Percentiles rank a stretch among this genome's conserved stretches.
Evolutionary conservation across 2,113 vertebrate genomes (phyloP).

Genomic region (Cygnus buccinator): DNA sequence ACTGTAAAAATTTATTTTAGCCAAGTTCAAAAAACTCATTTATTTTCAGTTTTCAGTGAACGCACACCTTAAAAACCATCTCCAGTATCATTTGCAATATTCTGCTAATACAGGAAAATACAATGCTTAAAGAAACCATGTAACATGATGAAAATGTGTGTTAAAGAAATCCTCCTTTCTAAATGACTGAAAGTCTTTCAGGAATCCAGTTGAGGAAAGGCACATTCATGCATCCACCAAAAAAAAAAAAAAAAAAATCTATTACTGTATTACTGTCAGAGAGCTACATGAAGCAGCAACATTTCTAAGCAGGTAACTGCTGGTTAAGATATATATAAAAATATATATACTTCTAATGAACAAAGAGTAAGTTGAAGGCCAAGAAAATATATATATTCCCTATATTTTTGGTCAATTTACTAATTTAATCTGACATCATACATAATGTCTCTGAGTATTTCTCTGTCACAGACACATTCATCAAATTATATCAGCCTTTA

Average conservation of each 20-base stretch:
- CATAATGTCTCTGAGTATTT: conserved; percentile 1
- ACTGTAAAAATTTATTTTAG: background rate
- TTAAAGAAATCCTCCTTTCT: background rate
- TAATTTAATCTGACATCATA: background rate
- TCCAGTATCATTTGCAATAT: background rate
- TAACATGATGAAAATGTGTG: background rate
- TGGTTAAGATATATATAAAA: background rate
- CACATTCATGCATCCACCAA: background rate
- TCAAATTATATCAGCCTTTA: background rate
- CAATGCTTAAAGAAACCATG: background rate
- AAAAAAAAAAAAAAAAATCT: background rate
- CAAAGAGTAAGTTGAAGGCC: background rate
- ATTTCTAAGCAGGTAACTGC: background rate
- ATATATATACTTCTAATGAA: background rate
- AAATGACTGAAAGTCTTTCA: background rate
- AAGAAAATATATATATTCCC: background rate
- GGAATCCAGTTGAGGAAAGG: background rate
- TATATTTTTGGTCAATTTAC: background rate
- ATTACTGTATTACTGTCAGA: background rate
- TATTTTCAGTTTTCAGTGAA: background rate
- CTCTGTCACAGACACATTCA: background rate
- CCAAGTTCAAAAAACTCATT: background rate
- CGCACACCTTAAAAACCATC: background rate
- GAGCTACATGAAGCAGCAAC: background rate
- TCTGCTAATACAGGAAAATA: background rate